Evolutionary conservation across 2,113 vertebrate species (phyloP).

Genomic region (Cariama cristata): DNA sequence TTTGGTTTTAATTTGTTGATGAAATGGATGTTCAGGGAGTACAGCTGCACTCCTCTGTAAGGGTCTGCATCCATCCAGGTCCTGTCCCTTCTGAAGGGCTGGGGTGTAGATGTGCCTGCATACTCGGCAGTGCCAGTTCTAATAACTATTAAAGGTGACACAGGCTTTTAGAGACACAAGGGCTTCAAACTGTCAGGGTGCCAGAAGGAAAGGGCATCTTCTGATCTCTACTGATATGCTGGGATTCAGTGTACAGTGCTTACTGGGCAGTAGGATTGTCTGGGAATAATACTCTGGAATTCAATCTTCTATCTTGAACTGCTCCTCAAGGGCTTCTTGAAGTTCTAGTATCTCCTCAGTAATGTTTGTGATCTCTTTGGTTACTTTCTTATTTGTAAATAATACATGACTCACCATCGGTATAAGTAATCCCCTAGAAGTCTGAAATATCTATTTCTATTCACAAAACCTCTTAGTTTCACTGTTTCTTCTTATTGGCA

Average conservation of each 20-base stretch:
- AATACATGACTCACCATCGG: not conserved
- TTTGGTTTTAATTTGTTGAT: not conserved
- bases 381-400: not conserved
- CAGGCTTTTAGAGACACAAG: not conserved
- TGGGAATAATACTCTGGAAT: not conserved
- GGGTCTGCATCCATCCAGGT: not conserved
- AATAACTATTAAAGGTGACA: not conserved
- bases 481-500: not conserved
- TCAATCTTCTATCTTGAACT: not conserved
- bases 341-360: not conserved
- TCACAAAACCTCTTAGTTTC: not conserved
- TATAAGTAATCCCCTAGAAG: not conserved
- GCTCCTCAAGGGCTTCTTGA: not conserved
- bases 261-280: not conserved
- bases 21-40: not conserved
- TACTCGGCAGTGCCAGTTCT: not conserved
- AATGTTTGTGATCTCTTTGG: not conserved
- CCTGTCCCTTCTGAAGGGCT: not conserved
- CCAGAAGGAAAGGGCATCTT: not conserved
- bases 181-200: not conserved
- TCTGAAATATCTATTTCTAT: not conserved
- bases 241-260: not conserved
- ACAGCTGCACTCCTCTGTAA: not conserved
- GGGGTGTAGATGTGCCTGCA: not conserved
- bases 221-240: not conserved